Evolutionary conservation across 2,113 vertebrate genomes (phyloP).

Genomic region (Chauna torquata): DNA sequence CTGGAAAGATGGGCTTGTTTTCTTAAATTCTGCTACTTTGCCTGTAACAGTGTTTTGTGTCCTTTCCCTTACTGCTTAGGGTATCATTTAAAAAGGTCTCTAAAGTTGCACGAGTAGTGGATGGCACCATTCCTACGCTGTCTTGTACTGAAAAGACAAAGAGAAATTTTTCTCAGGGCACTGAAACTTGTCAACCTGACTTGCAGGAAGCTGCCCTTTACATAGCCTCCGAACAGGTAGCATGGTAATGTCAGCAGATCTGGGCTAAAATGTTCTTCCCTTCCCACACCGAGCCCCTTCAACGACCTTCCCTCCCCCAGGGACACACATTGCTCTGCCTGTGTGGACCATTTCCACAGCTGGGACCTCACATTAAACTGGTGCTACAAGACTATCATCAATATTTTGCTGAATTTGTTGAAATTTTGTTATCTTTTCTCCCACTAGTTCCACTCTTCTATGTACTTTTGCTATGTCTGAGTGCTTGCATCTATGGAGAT

Average conservation of each 20-base stretch:
- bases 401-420: background rate
- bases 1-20: background rate
- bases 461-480: background rate
- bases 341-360: background rate
- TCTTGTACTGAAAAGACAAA: background rate
- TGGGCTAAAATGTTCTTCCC: background rate
- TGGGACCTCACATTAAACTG: background rate
- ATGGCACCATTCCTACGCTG: background rate
- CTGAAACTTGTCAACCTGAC: background rate
- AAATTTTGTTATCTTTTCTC: background rate
- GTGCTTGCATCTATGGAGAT: background rate
- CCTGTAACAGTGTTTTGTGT: background rate
- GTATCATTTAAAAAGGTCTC: background rate
- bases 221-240: background rate
- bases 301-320: background rate
- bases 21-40: background rate
- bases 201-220: background rate
- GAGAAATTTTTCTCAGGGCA: background rate
- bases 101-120: background rate
- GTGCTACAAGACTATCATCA: background rate
- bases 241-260: background rate
- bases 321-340: background rate
- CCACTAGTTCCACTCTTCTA: background rate
- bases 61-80: background rate
- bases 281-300: fast-evolving